Evolutionary conservation across 2,797 vertebrate genomes (phyloP), one percentile per base, ranked within the genome.

Genomic region (Chaetodon trifasciatus): DNA sequence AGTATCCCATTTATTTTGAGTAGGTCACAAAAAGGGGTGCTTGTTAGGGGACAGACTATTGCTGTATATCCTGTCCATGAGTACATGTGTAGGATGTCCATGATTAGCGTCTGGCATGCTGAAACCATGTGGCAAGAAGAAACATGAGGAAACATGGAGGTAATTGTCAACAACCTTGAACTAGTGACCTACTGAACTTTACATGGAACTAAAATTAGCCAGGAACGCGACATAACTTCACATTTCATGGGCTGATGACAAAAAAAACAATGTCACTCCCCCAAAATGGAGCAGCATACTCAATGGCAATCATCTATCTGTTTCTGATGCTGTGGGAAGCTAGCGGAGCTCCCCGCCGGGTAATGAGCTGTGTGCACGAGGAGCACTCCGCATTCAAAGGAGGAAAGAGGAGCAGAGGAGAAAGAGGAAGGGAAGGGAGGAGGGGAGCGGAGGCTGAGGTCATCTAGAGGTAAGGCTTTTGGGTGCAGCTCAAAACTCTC

Each of bases 381-480:
- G 68, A 87, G 62, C 55, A 40, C 5, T 50, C 42, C 0, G 17
- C 79, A 53, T 77, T 88, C 76, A 78, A 71, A 89, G 74, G 57
- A 19, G 39, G 67, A 46, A 28, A 57, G 56, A 83, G 72, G 65
- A 79, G 62, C 44, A 78, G 56, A 0, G 68, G 5, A 8, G 50
- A n/a, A 40, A 39, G 70, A 82, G 49, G 60, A 40, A 42, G 21
- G 42, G 74, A 62, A 77, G 71, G 68, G 70, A 64, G 74, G 49
- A 39, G 74, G 77, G 67, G 85, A 58, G 71, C 35, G 74, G 66
- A 81, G 57, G 57, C 69, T 42, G 87, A 88, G 95, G 94, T 95
- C 94, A 95, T 40, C 71, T 17, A 75, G 90, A 95, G 95, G 93
- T 95, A 93, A 95, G 88, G 89, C 83, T 76, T 84, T 74, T 87